These are phyloP conservation scores for Drosophila sulfurigaster DNA, from an alignment of 1,140 invertebrate species.

Conservation along the genomic window DNA sequence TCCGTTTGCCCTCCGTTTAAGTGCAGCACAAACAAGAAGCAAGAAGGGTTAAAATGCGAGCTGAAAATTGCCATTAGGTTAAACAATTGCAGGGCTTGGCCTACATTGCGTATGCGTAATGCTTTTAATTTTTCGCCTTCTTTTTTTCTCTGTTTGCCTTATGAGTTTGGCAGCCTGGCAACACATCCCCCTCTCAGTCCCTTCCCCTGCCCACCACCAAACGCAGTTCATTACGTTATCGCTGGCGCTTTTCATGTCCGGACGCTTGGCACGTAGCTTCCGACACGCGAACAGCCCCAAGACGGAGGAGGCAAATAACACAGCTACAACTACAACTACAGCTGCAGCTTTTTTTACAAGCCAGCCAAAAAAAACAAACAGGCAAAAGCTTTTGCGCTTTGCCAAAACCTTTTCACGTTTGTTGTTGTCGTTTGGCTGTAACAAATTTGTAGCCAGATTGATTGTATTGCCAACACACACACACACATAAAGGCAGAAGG, in stretches of 20 bases:
- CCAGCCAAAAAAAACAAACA: conserved; percentile 57
- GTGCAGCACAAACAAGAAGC: conserved; percentile 65
- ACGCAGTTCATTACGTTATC: conserved; percentile 79
- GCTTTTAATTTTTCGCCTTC: conserved; percentile 55
- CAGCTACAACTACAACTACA: conserved; percentile 23
- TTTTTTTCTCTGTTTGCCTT: conserved; percentile 43
- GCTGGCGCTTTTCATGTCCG: conserved; percentile 72
- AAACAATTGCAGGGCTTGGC: conserved; percentile 73
- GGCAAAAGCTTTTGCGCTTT: conserved; percentile 60
- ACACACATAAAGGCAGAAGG: conserved; percentile 17
- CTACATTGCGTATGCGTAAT: conserved; percentile 81
- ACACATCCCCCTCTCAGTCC: not conserved
- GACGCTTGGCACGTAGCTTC: conserved; percentile 75
- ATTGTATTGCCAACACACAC: conserved; percentile 67
- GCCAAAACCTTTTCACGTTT: conserved; percentile 50
- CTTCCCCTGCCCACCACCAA: not conserved
- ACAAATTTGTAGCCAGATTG: conserved; percentile 79
- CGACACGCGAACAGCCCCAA: conserved; percentile 63
- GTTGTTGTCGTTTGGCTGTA: conserved; percentile 43
- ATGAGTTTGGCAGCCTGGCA: conserved; percentile 49
- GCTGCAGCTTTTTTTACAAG: conserved; percentile 44
- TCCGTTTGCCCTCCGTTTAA: conserved; percentile 41
- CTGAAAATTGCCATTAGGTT: conserved; percentile 72
- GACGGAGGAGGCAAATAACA: conserved; percentile 26
- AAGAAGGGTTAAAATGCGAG: conserved; percentile 45